Evolutionary conservation across 1,140 invertebrate genomes (phyloP), one percentile per base, ranked within the genome.

Genomic region (Dinoponera quadriceps): DNA sequence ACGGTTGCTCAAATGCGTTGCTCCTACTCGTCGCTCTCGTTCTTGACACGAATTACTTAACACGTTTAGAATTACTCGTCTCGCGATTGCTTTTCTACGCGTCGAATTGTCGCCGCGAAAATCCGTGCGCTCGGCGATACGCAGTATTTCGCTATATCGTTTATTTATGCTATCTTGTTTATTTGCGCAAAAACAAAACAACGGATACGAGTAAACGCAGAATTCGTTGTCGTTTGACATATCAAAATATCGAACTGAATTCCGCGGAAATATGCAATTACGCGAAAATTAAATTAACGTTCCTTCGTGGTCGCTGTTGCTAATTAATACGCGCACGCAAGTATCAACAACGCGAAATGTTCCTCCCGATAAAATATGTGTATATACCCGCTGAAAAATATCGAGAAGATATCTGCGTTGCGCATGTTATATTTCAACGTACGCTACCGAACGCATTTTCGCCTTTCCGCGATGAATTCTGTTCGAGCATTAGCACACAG

Each of bases 1-100:
- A 75, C 63, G 82, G 77, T 87, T 78, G 85, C 82, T 86, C 73
- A 87, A 87, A 86, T 66, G 33, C 81, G 74, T 86, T 86, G 69
- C 81, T 83, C 66, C 48, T 51, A 77, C 84, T 62, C 29, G 48
- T 65, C 38, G 22, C 38, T n/a, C 72, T 77, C 55, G 83, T 85
- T 85, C 83, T 88, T 78, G 77, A 85, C 77, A 82, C 77, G 65
- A 65, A 75, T 87, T 81, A 87, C 63, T 88, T 75, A 78, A 81
- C 51, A 60, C 69, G 59, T 84, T 84, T 86, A 25, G 57, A 69
- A 69, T 78, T 57, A 68, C 44, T 69, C 33, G 14, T 44, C 1
- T 38, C 48, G 33, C 20, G 16, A 44, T 59, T 44, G 16, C 9
- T 29, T 51, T n/a, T 22, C 18, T 33, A 20, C 38, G 27, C 7